phyloP scores from a whole-genome alignment of 2,113 vertebrate species.

The Anser brachyrhynchus region DNA sequence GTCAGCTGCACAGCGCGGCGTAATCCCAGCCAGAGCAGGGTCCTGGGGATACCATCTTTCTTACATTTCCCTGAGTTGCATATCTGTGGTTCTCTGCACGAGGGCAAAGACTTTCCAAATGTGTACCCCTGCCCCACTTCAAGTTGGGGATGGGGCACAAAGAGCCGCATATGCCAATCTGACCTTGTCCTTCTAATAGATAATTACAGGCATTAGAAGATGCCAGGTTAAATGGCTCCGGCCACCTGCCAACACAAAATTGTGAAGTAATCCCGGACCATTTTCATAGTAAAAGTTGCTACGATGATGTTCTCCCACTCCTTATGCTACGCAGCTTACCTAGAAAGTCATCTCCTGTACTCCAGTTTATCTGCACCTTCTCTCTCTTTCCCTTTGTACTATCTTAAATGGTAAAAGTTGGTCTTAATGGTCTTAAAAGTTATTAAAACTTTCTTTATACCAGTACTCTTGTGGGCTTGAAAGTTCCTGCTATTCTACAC shows the following conservation, averaged over 20 bases:
- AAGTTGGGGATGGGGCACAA: background rate
- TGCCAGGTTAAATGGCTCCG: background rate
- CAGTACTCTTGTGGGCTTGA: background rate
- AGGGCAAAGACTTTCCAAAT: background rate
- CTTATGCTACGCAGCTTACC: background rate
- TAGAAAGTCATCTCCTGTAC: background rate
- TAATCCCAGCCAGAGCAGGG: background rate
- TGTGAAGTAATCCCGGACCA: background rate
- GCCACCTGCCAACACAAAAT: background rate
- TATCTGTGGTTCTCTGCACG: background rate
- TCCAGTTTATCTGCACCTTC: background rate
- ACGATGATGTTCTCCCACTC: background rate
- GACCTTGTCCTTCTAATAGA: background rate
- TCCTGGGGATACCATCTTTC: background rate
- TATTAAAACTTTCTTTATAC: background rate
- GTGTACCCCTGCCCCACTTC: background rate
- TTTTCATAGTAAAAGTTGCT: slow-evolving; percentile 27
- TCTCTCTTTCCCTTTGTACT: background rate
- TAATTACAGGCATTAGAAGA: slow-evolving; percentile 19
- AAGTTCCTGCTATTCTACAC: background rate
- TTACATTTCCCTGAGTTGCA: fast-evolving
- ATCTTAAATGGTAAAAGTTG: background rate
- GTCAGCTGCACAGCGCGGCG: background rate
- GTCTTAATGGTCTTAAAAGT: background rate
- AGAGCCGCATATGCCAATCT: background rate